Conservation (phyloP, 2,113 vertebrate species). For the Amphiprion ocellaris region DNA sequence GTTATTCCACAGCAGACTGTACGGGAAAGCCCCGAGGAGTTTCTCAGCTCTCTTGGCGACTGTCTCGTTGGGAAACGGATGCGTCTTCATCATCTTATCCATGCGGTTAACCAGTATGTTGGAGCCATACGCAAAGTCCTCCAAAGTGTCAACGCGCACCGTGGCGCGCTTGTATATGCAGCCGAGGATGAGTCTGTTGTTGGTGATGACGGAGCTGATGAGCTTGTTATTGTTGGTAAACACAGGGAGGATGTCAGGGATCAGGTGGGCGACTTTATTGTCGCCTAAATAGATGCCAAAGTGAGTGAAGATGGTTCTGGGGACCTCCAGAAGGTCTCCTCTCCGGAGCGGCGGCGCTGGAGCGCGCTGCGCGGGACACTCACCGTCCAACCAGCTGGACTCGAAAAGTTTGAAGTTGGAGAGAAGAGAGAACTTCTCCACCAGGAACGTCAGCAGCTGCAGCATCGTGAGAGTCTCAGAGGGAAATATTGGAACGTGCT, state of each 20-base stretch:
- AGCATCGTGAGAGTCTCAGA: constrained; percentile 72
- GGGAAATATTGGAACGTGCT: background rate
- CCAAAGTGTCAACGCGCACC: constrained; percentile 92
- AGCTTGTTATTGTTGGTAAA: constrained; percentile 83
- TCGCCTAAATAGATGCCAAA: constrained; percentile 95
- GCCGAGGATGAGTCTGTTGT: constrained; percentile 92
- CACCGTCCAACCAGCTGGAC: constrained; percentile 45
- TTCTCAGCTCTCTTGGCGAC: constrained; percentile 89
- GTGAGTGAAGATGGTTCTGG: constrained; percentile 91
- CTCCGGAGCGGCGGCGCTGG: constrained; percentile 80
- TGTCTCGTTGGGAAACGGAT: constrained; percentile 84
- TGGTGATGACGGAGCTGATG: constrained; percentile 88
- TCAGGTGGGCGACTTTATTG: constrained; percentile 92
- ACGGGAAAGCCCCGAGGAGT: constrained; percentile 85
- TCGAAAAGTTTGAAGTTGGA: constrained; percentile 83
- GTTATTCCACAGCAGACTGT: constrained; percentile 97
- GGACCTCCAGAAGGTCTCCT: constrained; percentile 93
- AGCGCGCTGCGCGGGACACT: constrained; percentile 22
- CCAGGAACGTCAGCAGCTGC: constrained; percentile 86
- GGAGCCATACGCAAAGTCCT: constrained; percentile 94
- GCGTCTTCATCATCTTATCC: constrained; percentile 81
- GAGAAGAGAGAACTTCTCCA: constrained; percentile 89
- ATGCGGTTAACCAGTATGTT: constrained; percentile 87
- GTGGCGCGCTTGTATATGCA: constrained; percentile 88
- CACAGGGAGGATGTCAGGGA: constrained; percentile 93